Conservation (phyloP, 2,888 invertebrate genomes). For the Morinoia aosen region DNA sequence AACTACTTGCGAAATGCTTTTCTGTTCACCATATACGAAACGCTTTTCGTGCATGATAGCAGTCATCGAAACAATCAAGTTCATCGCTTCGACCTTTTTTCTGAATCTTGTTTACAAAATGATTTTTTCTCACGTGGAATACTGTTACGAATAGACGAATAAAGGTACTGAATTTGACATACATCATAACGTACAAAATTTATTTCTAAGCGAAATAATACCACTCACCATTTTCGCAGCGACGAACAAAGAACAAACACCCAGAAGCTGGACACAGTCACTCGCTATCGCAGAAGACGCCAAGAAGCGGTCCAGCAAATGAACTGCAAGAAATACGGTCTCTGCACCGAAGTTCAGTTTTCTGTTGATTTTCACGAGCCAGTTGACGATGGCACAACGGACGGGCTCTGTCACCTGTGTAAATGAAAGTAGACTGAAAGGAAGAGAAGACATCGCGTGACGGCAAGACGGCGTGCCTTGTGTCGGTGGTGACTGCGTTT, state of each 20-base stretch:
- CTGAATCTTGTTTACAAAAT: too few relatives aligned
- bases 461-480: background rate
- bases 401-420: constrained; percentile 62
- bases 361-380: constrained; percentile 64
- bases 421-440: background rate
- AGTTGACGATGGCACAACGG: constrained; percentile 64
- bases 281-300: constrained; percentile 61
- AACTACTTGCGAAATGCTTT: too few relatives aligned
- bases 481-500: background rate
- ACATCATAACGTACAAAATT: background rate
- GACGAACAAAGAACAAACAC: constrained; percentile 58
- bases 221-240: constrained; percentile 64
- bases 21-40: too few relatives aligned
- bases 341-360: constrained; percentile 63
- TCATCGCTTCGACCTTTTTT: too few relatives aligned
- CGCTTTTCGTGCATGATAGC: too few relatives aligned
- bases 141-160: too few relatives aligned
- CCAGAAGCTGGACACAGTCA: constrained; percentile 64
- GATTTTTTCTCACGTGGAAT: too few relatives aligned
- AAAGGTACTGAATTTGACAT: too few relatives aligned
- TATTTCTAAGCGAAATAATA: background rate
- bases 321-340: constrained; percentile 63
- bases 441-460: background rate
- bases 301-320: constrained; percentile 62
- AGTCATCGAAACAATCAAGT: too few relatives aligned